phyloP scores from a whole-genome alignment of 2,113 vertebrate genomes.

The Cisticola juncidis region DNA sequence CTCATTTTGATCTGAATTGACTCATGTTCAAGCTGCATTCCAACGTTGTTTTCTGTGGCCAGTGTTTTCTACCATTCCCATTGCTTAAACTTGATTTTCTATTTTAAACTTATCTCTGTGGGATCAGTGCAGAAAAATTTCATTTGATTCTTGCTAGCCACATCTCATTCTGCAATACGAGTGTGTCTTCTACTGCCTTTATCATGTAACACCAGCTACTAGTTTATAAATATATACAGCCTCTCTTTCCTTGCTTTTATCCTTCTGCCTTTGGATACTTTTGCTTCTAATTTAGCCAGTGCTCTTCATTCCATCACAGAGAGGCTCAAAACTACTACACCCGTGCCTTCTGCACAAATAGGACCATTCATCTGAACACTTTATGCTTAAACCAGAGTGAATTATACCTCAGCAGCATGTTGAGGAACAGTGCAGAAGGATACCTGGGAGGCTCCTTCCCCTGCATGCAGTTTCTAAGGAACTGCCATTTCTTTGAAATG shows the following conservation, averaged over 20 bases:
- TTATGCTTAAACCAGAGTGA: neutral
- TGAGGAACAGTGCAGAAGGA: neutral
- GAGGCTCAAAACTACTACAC: rapidly evolving
- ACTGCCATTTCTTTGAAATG: neutral
- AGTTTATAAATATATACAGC: neutral
- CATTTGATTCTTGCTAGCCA: neutral
- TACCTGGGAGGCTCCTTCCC: neutral
- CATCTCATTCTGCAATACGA: neutral
- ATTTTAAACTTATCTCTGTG: neutral
- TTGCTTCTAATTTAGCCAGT: neutral
- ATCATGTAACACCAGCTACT: neutral
- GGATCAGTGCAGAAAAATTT: neutral
- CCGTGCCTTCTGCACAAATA: neutral
- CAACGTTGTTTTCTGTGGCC: neutral
- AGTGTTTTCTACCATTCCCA: neutral
- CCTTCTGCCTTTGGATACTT: neutral
- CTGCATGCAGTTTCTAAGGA: neutral
- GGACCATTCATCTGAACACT: neutral
- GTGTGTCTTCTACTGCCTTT: neutral
- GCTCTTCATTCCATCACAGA: neutral
- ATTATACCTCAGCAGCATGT: neutral
- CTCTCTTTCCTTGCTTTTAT: neutral
- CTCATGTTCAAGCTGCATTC: neutral
- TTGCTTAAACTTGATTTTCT: neutral
- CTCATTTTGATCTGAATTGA: neutral